Conservation (phyloP, 64 coral and sea anemone species). For the Acropora tenuis region DNA sequence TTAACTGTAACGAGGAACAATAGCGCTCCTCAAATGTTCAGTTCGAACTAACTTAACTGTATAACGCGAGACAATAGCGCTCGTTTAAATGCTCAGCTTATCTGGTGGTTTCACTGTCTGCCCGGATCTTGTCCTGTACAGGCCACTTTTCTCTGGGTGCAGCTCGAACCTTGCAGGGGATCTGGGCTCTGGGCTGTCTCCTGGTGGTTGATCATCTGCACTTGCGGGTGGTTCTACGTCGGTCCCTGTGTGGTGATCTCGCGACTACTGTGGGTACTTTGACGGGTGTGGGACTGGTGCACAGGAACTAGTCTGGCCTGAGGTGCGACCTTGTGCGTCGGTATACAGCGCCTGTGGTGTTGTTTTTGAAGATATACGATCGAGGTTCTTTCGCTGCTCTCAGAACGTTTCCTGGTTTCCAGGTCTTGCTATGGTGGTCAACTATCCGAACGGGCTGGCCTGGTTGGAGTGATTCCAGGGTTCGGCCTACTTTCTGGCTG, state of each 20-base stretch:
- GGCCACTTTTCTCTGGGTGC: neutral
- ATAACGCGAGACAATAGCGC: neutral
- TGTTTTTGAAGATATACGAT: no score
- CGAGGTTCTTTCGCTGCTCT: no score
- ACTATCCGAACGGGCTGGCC: neutral
- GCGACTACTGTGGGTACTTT: no score
- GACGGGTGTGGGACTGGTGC: no score
- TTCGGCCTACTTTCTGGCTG: neutral
- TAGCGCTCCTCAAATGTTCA: no score
- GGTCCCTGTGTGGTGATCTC: no score
- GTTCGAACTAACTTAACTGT: neutral
- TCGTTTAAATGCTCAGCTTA: neutral
- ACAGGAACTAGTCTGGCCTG: no score
- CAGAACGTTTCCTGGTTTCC: no score
- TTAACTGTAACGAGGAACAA: no score
- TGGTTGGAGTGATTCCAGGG: neutral
- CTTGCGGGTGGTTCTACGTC: neutral
- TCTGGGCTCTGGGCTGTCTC: neutral
- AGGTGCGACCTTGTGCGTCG: no score
- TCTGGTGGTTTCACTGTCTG: constrained; percentile 1
- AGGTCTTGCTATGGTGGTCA: no score
- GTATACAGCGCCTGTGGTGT: no score
- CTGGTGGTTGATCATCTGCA: constrained; percentile 5
- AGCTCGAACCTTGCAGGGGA: neutral
- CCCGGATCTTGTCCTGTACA: neutral